Percentiles rank a stretch among this genome's conserved stretches.
Conservation (phyloP, 64 coral and sea anemone species). For the Stylophora pistillata region DNA sequence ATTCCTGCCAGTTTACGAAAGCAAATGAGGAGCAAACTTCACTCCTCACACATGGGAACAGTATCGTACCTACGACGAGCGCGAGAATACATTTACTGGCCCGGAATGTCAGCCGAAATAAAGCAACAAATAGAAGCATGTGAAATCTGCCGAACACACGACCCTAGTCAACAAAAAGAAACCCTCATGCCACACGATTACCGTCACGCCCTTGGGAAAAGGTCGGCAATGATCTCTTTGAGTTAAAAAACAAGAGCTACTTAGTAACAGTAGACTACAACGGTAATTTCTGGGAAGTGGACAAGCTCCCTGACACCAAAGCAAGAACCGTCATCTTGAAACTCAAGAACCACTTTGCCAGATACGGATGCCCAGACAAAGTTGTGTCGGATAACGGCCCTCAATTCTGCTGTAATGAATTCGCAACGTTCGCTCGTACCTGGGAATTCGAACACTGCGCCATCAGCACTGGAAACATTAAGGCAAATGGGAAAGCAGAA, state of each 20-base stretch:
- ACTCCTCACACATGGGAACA: slow-evolving; percentile 27
- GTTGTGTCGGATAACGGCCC: slow-evolving; percentile 11
- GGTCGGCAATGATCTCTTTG: slow-evolving; percentile 3
- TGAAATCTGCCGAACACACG: neutral
- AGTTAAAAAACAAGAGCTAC: slow-evolving; percentile 4
- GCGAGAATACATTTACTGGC: slow-evolving; percentile 20
- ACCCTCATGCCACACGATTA: slow-evolving; percentile 8
- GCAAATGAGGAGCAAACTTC: neutral
- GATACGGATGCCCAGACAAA: neutral
- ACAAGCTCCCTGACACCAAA: neutral
- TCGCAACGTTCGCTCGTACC: too few relatives aligned
- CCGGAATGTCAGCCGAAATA: neutral
- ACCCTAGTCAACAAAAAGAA: slow-evolving; percentile 9
- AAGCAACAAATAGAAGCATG: slow-evolving; percentile 5
- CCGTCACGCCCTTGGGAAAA: slow-evolving; percentile 36
- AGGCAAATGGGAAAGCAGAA: neutral
- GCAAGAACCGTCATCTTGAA: neutral
- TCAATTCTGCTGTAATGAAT: too few relatives aligned
- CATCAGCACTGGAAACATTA: neutral
- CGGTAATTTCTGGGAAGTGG: slow-evolving; percentile 40
- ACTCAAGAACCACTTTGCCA: slow-evolving; percentile 13
- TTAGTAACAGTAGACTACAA: slow-evolving; percentile 11
- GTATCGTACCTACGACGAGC: neutral
- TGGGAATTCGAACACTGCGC: neutral
- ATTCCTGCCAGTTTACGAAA: neutral